Evolutionary conservation across 2,797 vertebrate species (phyloP).

Genomic region (Sebastes itinus): DNA sequence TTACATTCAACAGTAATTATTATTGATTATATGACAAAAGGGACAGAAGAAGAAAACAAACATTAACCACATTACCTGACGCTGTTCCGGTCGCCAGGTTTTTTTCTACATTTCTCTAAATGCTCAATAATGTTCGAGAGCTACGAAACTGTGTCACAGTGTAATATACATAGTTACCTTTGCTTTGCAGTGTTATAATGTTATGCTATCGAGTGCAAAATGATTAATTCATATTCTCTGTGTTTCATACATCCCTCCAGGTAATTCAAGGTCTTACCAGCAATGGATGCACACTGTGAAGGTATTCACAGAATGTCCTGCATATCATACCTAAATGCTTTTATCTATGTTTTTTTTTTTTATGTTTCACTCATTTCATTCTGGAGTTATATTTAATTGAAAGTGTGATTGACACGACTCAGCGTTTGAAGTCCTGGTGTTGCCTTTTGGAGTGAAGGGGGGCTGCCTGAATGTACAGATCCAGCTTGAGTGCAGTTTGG

Average conservation of each 20-base stretch:
- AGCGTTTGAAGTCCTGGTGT: slow-evolving; percentile 62
- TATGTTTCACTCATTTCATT: slow-evolving; percentile 46
- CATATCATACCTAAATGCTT: slow-evolving; percentile 29
- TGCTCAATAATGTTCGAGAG: not conserved
- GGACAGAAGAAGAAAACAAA: not conserved
- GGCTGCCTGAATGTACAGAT: slow-evolving; percentile 53
- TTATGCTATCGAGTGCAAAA: slow-evolving; percentile 4
- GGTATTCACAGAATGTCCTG: slow-evolving; percentile 79
- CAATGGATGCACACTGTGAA: slow-evolving; percentile 96
- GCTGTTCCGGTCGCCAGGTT: not conserved
- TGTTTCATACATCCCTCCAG: slow-evolving; percentile 75
- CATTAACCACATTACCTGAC: not conserved
- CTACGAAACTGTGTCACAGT: not conserved
- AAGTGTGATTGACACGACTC: slow-evolving; percentile 67
- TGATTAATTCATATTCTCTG: slow-evolving; percentile 52
- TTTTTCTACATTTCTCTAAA: not conserved
- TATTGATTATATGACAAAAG: not conserved
- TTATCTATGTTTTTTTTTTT: slow-evolving; percentile 32
- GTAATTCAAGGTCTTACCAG: slow-evolving; percentile 92
- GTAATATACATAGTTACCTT: slow-evolving; percentile 1
- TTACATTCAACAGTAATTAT: not conserved
- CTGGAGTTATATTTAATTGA: slow-evolving; percentile 66
- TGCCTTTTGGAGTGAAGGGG: slow-evolving; percentile 56
- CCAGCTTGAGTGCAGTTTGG: slow-evolving; percentile 44
- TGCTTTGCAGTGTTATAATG: slow-evolving; percentile 6